A percentile compares a stretch with the other conserved stretches of the same genome.
Evolutionary conservation across 1,140 invertebrate genomes (phyloP).

Genomic region (Drosophila kohkoa): DNA sequence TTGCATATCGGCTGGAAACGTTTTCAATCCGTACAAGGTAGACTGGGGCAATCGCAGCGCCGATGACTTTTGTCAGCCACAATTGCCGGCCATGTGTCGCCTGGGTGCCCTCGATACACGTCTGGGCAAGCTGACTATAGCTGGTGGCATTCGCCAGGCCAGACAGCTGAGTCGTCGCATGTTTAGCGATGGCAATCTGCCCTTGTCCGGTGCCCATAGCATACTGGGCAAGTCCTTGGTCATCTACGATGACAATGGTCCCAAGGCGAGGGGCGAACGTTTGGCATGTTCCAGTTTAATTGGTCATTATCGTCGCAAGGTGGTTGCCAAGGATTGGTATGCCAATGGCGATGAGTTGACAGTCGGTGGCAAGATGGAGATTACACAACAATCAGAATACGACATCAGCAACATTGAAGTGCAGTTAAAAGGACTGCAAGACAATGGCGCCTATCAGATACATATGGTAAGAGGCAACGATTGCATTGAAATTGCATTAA

Average conservation of each 20-base stretch:
- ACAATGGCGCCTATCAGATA: conserved; percentile 91
- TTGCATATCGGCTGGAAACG: conserved; percentile 91
- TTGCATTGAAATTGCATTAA: background rate
- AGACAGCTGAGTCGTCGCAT: conserved; percentile 89
- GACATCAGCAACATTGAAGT: conserved; percentile 93
- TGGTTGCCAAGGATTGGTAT: conserved; percentile 94
- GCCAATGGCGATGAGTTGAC: conserved; percentile 89
- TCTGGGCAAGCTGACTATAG: conserved; percentile 90
- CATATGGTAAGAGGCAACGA: conserved; percentile 89
- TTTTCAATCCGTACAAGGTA: conserved; percentile 93
- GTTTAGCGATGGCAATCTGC: conserved; percentile 91
- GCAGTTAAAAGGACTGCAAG: conserved; percentile 90
- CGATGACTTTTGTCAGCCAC: conserved; percentile 86
- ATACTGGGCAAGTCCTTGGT: conserved; percentile 94
- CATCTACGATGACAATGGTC: conserved; percentile 94
- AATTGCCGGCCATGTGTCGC: conserved; percentile 87
- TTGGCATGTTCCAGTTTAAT: conserved; percentile 94
- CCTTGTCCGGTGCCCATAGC: conserved; percentile 90
- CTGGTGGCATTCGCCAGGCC: conserved; percentile 89
- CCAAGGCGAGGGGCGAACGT: conserved; percentile 93
- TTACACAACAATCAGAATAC: conserved; percentile 93
- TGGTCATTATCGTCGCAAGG: conserved; percentile 91
- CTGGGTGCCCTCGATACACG: conserved; percentile 90
- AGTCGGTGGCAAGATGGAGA: conserved; percentile 91
- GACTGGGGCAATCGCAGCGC: conserved; percentile 85